Evolutionary conservation across 2,888 invertebrate species (phyloP), one percentile per base, ranked within the genome.

Genomic region (Lamellibrachia satsuma): DNA sequence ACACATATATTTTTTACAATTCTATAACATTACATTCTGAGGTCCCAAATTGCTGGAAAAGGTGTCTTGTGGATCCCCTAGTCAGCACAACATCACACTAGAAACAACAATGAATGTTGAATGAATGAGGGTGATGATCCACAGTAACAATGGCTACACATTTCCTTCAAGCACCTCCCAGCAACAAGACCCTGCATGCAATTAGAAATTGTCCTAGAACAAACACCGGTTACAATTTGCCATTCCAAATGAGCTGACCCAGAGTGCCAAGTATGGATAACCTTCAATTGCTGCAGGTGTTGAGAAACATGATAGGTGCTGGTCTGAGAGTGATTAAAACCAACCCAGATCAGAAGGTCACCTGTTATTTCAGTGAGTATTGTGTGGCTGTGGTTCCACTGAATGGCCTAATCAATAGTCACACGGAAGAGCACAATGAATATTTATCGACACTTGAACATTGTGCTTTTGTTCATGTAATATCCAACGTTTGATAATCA

Each of bases 361-460:
- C 75, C 75, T 75, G 75, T 75, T 75, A 75, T 75, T 75, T 75
- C 75, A 22, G 75, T 4, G 22, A 75, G 75, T 75, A 75, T 75
- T 75, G 75, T 75, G 75, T 75, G 15, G 15, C 6, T 22, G 22
- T 15, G 3, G 22, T 75, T 75, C 75, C 75, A 39, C n/a, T 75
- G 6, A 75, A 75, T 75, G 75, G 6, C 2, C n/a, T n/a, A 75
- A 75, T 75, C 75, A 75, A 75, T 75, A 75, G 75, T 15, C 75
- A 75, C 75, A 75, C 75, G 22, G 75, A 75, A 75, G 75, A 75
- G 15, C 11, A 75, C 75, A 75, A 75, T 75, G 75, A 75, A 75
- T 75, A 75, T 75, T 75, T 75, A 75, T 75, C 75, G 75, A 75
- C 75, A 75, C 75, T 75, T 75, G 75, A 75, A 75, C 75, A 75